Conservation (phyloP, 2,888 invertebrate species). For the Cetonia aurata region DNA sequence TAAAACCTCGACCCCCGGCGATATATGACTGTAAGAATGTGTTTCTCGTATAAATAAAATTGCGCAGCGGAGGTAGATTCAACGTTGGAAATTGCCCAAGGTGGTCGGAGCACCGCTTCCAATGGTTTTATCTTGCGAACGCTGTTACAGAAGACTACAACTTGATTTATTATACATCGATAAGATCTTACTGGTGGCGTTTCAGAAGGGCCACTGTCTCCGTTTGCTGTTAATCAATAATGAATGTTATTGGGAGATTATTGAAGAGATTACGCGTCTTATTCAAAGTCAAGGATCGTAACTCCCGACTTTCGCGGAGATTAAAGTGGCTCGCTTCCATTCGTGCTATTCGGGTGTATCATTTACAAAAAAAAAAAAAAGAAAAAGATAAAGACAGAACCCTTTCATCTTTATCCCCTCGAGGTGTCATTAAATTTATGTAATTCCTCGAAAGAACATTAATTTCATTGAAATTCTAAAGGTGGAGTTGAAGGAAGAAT, state of each 20-base stretch:
- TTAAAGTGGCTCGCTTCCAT: background rate
- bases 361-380: too few relatives aligned
- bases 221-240: conserved; percentile 58
- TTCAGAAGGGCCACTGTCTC: conserved; percentile 58
- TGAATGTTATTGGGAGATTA: conserved; percentile 48
- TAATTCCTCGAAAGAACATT: too few relatives aligned
- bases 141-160: conserved; percentile 63
- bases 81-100: conserved; percentile 64
- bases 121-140: conserved; percentile 62
- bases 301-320: conserved; percentile 3
- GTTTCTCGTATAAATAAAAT: conserved; percentile 63
- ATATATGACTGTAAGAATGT: conserved; percentile 60
- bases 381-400: too few relatives aligned
- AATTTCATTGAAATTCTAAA: too few relatives aligned
- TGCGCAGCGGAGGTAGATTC: conserved; percentile 62
- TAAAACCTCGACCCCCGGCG: background rate
- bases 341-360: background rate
- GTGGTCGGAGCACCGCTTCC: conserved; percentile 63
- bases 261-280: conserved; percentile 42
- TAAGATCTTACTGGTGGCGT: conserved; percentile 64
- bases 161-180: conserved; percentile 65
- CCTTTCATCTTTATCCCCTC: too few relatives aligned
- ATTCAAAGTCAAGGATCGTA: conserved; percentile 36
- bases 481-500: too few relatives aligned
- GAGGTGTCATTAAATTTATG: too few relatives aligned